Base-by-base conservation (phyloP, 2,888 invertebrate genomes). In the Charanyca ferruginea region DNA sequence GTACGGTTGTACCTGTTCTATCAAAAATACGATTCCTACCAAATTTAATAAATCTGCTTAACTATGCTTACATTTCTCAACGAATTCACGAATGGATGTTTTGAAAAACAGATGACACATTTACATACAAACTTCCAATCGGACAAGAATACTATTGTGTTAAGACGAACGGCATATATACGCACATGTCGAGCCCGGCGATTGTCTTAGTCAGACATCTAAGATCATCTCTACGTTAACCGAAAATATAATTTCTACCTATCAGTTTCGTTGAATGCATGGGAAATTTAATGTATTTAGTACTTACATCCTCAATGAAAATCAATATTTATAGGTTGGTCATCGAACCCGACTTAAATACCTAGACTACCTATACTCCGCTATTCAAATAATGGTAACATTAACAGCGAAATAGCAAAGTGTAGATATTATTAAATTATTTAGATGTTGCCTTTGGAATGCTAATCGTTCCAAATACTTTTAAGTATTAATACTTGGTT, bases 101-200 rank as follows among this genome's bases (percentile, higher is more conserved):
- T 84, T 85, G 83, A 73, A 84, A 87, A 89, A 87, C 88, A 87
- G 76, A 84, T 84, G 76, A 84, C 67, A 71, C 80, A 80, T 83
- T 85, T 81, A 81, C 79, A 79, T 75, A 84, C 73, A 80, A 75
- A 84, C 78, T 79, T 81, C 73, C 80, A 86, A 80, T 77, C 73
- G 76, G 59, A 74, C 73, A 61, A 18, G 61, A 68, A 67, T 73
- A 70, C 77, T 64, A 76, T 76, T 78, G 77, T 79, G 57, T 66
- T 73, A 52, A 63, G 69, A 55, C 52, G 41, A 71, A 61, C 67
- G 66, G 53, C 65, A 55, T 65, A 66, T 65, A 66, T 55, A 65
- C 68, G 77, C 67, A 60, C 60, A 73, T 57, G 1, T 7, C 16
- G 16, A 0, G 67, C 16, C 23, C 20, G n/a, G 9, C 42, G 51